Percentiles rank a stretch among this genome's conserved stretches.
phyloP scores from a whole-genome alignment of 2,113 vertebrate species.

The Dicerorhinus sumatrensis region DNA sequence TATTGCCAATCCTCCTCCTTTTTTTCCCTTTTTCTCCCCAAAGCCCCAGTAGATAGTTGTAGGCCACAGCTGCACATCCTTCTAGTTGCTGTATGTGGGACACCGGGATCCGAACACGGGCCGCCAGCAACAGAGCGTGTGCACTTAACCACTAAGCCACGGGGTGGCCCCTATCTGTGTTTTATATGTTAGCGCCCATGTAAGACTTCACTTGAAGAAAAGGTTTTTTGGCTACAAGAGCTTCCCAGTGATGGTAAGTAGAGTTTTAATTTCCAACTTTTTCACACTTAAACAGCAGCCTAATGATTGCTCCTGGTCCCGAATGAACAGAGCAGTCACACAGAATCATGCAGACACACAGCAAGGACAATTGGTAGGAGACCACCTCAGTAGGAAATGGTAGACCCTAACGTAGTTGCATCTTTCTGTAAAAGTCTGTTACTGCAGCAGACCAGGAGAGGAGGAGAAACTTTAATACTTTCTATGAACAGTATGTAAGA shows the following conservation, averaged over 20 bases:
- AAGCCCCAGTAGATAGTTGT: no score
- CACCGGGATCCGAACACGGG: no score
- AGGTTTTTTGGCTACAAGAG: background rate
- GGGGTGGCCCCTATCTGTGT: background rate
- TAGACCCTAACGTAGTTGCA: conserved; percentile 41
- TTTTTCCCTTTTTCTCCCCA: no score
- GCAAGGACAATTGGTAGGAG: background rate
- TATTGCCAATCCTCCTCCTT: no score
- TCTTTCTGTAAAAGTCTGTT: conserved; percentile 39
- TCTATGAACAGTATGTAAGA: background rate
- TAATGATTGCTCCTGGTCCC: background rate
- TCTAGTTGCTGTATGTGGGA: no score
- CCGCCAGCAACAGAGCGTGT: no score
- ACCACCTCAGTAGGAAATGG: background rate
- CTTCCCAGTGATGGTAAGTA: background rate
- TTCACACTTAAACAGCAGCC: background rate
- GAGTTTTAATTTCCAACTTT: background rate
- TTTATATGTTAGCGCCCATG: background rate
- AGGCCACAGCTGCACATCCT: no score
- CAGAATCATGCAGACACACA: background rate
- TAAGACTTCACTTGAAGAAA: background rate
- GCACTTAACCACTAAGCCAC: no score
- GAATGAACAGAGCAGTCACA: background rate
- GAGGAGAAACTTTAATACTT: background rate
- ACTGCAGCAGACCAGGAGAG: background rate